Evolutionary conservation across 2,113 vertebrate genomes (phyloP).

Genomic region (Dipodomys spectabilis): DNA sequence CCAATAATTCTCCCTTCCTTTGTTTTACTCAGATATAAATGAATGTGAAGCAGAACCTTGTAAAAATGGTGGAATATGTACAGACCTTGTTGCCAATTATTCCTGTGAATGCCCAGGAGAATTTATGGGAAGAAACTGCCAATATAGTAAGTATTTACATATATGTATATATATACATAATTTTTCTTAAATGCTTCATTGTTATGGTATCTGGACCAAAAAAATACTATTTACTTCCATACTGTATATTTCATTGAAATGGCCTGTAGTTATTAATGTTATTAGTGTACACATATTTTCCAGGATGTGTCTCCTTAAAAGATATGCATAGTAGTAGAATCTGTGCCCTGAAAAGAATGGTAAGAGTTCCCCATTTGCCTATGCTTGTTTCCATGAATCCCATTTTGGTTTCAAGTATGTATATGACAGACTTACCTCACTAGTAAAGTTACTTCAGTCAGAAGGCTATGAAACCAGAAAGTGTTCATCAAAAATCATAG

Average conservation of each 20-base stretch:
- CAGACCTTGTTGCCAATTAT: slow-evolving; percentile 97
- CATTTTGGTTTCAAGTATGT: background rate
- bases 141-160: slow-evolving; percentile 93
- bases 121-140: slow-evolving; percentile 99
- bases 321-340: background rate
- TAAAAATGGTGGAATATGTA: slow-evolving; percentile 97
- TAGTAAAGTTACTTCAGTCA: background rate
- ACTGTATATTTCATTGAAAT: slow-evolving; percentile 6
- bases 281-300: background rate
- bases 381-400: rapidly evolving
- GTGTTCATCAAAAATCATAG: background rate
- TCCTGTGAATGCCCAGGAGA: slow-evolving; percentile 98
- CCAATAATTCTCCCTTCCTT: slow-evolving; percentile 11
- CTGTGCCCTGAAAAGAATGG: background rate
- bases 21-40: slow-evolving; percentile 92
- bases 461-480: background rate
- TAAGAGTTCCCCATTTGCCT: background rate
- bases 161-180: background rate
- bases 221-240: background rate
- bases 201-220: background rate
- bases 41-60: slow-evolving; percentile 97
- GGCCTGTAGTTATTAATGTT: background rate
- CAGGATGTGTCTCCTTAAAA: background rate
- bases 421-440: background rate
- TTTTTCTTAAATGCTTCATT: background rate